Evolutionary conservation across 2,888 invertebrate genomes (phyloP), one percentile per base, ranked within the genome.

Genomic region (Adelphocoris suturalis): DNA sequence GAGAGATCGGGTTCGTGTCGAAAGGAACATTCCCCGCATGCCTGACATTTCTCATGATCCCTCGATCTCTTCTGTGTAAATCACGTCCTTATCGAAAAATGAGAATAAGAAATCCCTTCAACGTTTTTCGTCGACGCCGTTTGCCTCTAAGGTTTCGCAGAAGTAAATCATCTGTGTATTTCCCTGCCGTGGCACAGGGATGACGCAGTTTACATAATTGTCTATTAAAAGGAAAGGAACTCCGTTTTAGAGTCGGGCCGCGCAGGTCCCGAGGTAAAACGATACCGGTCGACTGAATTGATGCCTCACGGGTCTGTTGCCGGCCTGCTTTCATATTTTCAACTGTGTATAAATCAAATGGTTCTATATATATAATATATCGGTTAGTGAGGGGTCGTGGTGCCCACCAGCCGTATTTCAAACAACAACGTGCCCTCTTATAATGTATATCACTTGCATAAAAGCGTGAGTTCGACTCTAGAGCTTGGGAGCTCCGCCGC

Each of bases 401-500:
- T 27, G 52, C 68, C 27, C 85, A 78, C n/a, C 46, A 87, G 90
- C 89, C 57, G 89, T 91, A 91, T 91, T 91, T 91, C 91, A 91
- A 89, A 90, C 91, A 89, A 86, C 91, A 90, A 78, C 82, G 89
- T 90, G 91, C 90, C 89, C 90, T 86, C 90, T 89, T 91, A 91
- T 90, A 91, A 90, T 91, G 91, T 91, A 91, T 91, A 91, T 91
- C 91, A 91, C 90, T 91, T 91, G 90, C 89, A 90, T 89, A 57
- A 90, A 88, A 90, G 89, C 91, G 91, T 91, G 90, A 91, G 89
- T 57, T 86, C n/a, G 88, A 78, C 82, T 80, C 90, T 90, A n/a
- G 23, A 46, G 57, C 81, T 90, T 57, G 82, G 80, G 14, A 16
- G n/a, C 27, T 57, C 57, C 19, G n/a, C 87, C 57, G 47, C 88